Conservation (phyloP, 2,113 vertebrate species). For the Prolemur simus region DNA sequence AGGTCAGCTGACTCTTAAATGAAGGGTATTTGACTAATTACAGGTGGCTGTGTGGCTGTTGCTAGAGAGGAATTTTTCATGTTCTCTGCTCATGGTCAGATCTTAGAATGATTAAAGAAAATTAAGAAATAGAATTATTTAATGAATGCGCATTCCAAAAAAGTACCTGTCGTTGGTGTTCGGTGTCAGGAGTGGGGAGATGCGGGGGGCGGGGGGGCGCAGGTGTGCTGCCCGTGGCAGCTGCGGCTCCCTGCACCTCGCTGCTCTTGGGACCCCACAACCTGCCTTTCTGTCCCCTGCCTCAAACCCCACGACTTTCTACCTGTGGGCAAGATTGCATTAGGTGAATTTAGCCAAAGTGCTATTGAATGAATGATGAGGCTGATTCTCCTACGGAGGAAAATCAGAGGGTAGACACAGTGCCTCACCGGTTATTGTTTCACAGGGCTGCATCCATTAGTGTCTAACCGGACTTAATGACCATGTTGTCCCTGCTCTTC, state of each 20-base stretch:
- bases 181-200: background rate
- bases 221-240: rapidly evolving
- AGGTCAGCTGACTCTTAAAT: background rate
- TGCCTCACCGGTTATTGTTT: background rate
- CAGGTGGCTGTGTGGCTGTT: background rate
- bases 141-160: background rate
- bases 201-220: background rate
- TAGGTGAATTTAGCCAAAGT: background rate
- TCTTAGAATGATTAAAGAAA: background rate
- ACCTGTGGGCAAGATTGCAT: background rate
- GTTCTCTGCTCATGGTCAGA: background rate
- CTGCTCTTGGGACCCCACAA: background rate
- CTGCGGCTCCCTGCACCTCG: background rate
- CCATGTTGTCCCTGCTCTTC: rapidly evolving
- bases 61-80: background rate
- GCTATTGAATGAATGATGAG: background rate
- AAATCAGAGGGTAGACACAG: rapidly evolving
- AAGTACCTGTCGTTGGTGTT: too few relatives aligned
- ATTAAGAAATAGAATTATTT: background rate
- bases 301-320: background rate
- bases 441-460: background rate
- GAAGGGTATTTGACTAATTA: background rate
- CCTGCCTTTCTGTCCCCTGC: background rate
- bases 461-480: background rate
- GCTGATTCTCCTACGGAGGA: background rate